Evolutionary conservation across 2,113 vertebrate genomes (phyloP).

Genomic region (Ammodramus savannarum): DNA sequence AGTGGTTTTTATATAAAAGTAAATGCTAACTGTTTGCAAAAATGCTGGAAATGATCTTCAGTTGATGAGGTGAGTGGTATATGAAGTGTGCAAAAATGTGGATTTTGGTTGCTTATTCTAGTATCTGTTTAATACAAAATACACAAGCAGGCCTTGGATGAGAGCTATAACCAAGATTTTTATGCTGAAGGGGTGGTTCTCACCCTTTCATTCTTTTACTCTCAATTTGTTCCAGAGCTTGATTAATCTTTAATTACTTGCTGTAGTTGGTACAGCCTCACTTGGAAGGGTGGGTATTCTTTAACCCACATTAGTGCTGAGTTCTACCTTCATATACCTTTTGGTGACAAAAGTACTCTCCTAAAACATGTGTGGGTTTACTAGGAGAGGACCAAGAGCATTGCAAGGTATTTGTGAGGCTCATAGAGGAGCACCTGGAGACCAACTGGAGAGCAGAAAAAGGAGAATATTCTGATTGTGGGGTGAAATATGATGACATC

Average conservation of each 20-base stretch:
- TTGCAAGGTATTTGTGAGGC: neutral
- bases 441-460: neutral
- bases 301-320: neutral
- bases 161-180: neutral
- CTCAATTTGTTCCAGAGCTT: neutral
- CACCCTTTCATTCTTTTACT: neutral
- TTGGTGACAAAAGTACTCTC: neutral
- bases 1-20: neutral
- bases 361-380: neutral
- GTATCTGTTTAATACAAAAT: neutral
- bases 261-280: neutral
- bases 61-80: neutral
- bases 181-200: neutral
- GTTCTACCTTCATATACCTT: neutral
- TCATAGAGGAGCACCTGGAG: neutral
- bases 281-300: neutral
- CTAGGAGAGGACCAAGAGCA: neutral
- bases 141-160: neutral
- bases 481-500: rapidly evolving
- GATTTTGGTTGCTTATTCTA: neutral
- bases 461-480: neutral
- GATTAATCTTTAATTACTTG: slow-evolving; percentile 24
- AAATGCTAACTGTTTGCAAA: neutral
- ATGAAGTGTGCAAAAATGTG: neutral
- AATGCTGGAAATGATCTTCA: neutral